A percentile compares a stretch with the other conserved stretches of the same genome.
These are phyloP conservation scores for Ctenodactylus gundi DNA, from an alignment of 2,113 vertebrate species.

Conservation along the genomic window DNA sequence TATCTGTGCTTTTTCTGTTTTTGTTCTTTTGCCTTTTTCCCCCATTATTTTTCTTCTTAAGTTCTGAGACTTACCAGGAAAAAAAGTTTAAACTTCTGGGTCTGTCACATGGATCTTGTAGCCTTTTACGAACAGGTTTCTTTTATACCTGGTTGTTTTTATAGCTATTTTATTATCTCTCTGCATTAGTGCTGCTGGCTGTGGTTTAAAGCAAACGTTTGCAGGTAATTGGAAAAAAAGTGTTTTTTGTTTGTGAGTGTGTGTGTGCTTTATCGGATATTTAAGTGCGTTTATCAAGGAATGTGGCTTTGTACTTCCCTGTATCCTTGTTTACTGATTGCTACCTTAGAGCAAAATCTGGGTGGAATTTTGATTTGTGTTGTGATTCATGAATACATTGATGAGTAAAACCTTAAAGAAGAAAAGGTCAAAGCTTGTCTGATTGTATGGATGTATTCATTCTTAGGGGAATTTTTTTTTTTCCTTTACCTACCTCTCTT, in stretches of 20 bases:
- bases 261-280: constrained; percentile 60
- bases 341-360: constrained; percentile 58
- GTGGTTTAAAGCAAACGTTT: constrained; percentile 82
- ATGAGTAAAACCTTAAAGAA: constrained; percentile 62
- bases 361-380: constrained; percentile 64
- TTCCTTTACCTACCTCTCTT: not conserved
- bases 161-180: constrained; percentile 80
- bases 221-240: constrained; percentile 82
- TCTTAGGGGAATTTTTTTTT: constrained; percentile 43
- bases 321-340: constrained; percentile 69
- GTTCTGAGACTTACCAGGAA: constrained; percentile 59
- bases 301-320: constrained; percentile 58
- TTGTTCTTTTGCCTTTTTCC: not conserved
- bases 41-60: constrained; percentile 66
- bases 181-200: constrained; percentile 82
- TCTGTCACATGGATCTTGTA: constrained; percentile 79
- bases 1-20: not conserved
- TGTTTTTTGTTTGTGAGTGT: constrained; percentile 78
- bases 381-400: constrained; percentile 65
- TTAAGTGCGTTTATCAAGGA: constrained; percentile 65
- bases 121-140: constrained; percentile 78
- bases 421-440: constrained; percentile 56
- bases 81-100: constrained; percentile 80
- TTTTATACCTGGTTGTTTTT: constrained; percentile 79
- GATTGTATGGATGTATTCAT: constrained; percentile 41